phyloP scores from a whole-genome alignment of 2,113 vertebrate species.

The Atlantisia rogersi region DNA sequence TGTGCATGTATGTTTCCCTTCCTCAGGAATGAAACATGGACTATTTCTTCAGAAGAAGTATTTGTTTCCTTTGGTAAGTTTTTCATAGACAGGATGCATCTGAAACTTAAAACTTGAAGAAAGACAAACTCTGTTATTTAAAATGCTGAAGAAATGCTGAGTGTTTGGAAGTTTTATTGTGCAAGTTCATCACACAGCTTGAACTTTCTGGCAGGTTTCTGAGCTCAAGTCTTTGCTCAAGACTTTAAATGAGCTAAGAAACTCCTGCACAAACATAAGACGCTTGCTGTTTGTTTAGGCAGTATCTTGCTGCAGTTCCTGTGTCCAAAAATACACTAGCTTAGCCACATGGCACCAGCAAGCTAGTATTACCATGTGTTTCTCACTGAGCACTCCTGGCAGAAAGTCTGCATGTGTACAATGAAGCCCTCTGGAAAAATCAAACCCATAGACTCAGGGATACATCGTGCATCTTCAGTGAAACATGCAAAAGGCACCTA shows the following conservation, averaged over 20 bases:
- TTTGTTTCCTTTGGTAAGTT: conserved; percentile 54
- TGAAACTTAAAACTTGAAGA: not conserved
- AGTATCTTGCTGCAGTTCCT: not conserved
- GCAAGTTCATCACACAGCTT: not conserved
- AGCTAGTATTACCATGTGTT: not conserved
- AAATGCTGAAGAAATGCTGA: not conserved
- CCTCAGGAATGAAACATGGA: conserved; percentile 4
- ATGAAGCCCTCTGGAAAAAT: not conserved
- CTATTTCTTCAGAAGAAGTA: conserved; percentile 67
- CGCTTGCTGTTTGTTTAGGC: not conserved
- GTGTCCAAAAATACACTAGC: not conserved
- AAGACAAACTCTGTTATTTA: not conserved
- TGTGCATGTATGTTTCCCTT: conserved; percentile 49
- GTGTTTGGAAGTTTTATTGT: not conserved
- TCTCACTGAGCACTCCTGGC: not conserved
- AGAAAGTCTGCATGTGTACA: not conserved
- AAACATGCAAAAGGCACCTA: not conserved
- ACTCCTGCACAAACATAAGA: not conserved
- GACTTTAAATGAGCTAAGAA: not conserved
- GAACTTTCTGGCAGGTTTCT: not conserved
- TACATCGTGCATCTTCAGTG: not conserved
- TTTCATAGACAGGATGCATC: not conserved
- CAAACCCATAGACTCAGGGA: not conserved
- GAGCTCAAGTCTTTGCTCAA: not conserved
- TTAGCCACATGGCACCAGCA: not conserved